phyloP scores from a whole-genome alignment of 2,888 invertebrate species.

The Acrocyrtus sp. region DNA sequence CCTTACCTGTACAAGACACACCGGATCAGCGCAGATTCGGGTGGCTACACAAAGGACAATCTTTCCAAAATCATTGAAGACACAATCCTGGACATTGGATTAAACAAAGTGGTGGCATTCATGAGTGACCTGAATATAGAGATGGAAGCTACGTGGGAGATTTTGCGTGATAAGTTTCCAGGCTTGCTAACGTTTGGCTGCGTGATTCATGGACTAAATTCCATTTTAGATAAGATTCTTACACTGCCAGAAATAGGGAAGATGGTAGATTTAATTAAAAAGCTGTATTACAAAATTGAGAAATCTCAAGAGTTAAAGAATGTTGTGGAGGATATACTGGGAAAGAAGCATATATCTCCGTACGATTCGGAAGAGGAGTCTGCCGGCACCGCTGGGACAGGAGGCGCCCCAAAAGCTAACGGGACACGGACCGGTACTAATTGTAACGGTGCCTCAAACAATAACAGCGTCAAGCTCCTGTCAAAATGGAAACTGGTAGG shows the following conservation, averaged over 20 bases:
- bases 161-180: constrained; percentile 45
- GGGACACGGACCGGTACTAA: too few species aligned
- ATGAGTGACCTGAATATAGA: constrained; percentile 39
- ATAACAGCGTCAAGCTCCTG: constrained; percentile 1
- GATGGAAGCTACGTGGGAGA: constrained; percentile 45
- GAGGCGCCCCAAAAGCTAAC: too few species aligned
- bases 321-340: constrained; percentile 16
- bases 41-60: constrained; percentile 33
- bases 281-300: constrained; percentile 34
- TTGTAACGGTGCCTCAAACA: too few species aligned
- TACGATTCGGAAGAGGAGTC: constrained; percentile 11
- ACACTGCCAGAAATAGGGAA: constrained; percentile 37
- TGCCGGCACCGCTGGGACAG: background rate
- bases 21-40: constrained; percentile 15
- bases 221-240: constrained; percentile 36
- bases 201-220: constrained; percentile 45
- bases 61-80: constrained; percentile 39
- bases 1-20: constrained; percentile 43
- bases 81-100: constrained; percentile 34
- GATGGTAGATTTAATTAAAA: constrained; percentile 32
- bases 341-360: constrained; percentile 17
- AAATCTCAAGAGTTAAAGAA: constrained; percentile 35
- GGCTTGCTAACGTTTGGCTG: constrained; percentile 49
- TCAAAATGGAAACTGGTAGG: constrained; percentile 40
- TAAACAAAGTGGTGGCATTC: constrained; percentile 49